phyloP scores from a whole-genome alignment of 2,888 invertebrate species.

The Heliconius hortense region DNA sequence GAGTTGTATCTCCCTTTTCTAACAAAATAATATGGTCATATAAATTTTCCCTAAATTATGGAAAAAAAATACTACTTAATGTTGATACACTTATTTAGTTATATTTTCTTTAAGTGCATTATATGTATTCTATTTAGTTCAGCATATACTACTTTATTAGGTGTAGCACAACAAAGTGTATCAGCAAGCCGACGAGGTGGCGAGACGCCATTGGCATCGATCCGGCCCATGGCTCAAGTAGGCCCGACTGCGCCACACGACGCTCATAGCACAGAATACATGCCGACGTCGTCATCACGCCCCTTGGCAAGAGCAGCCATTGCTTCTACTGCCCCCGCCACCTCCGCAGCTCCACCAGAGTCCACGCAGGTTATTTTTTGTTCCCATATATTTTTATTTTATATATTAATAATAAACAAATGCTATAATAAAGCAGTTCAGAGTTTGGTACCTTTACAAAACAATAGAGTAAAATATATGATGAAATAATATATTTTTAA shows the following conservation, averaged over 20 bases:
- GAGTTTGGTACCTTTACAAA: background rate
- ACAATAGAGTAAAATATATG: no score
- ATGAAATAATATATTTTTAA: no score
- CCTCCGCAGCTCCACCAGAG: slow-evolving; percentile 81
- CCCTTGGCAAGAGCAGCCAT: slow-evolving; percentile 83
- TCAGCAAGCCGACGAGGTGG: slow-evolving; percentile 85
- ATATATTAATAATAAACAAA: background rate
- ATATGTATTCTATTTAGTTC: background rate
- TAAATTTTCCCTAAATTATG: background rate
- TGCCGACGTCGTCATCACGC: slow-evolving; percentile 91
- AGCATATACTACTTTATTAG: slow-evolving; percentile 43
- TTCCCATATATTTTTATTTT: background rate
- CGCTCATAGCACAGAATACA: slow-evolving; percentile 87
- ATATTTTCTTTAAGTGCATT: slow-evolving; percentile 2
- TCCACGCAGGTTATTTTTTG: slow-evolving; percentile 59
- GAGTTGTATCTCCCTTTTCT: slow-evolving; percentile 53
- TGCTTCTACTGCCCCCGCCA: slow-evolving; percentile 84
- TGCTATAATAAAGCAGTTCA: background rate
- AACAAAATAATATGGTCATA: background rate
- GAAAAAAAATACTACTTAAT: background rate
- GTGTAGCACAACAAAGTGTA: slow-evolving; percentile 75
- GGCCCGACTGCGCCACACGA: slow-evolving; percentile 88
- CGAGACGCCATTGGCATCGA: slow-evolving; percentile 93
- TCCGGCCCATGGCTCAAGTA: slow-evolving; percentile 93
- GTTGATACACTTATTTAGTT: background rate